phyloP scores from a whole-genome alignment of 2,888 invertebrate genomes.

The Trissonchulus latispiculum region DNA sequence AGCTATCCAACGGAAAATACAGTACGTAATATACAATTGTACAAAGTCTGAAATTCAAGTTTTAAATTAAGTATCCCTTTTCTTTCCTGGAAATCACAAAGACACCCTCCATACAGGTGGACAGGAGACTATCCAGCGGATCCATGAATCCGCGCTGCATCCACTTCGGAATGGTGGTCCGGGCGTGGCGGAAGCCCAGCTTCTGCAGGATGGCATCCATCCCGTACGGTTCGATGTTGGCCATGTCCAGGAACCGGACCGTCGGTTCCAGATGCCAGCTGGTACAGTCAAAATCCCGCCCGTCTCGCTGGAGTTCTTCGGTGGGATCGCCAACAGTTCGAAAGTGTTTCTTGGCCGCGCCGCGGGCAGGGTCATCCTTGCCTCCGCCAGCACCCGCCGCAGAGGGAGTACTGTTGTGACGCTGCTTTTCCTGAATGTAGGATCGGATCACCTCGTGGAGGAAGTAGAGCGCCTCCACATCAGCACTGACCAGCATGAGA shows the following conservation, averaged over 20 bases:
- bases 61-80: conserved; percentile 1
- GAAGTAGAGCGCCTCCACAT: conserved; percentile 96
- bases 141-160: conserved; percentile 96
- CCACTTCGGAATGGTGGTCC: conserved; percentile 98
- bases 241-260: conserved; percentile 38
- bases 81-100: conserved; percentile 18
- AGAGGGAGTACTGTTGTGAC: background rate
- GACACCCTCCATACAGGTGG: conserved; percentile 42
- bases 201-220: conserved; percentile 96
- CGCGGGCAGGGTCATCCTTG: background rate
- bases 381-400: background rate
- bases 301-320: conserved; percentile 60
- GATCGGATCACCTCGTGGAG: conserved; percentile 90
- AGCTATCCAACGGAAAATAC: too few relatives aligned
- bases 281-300: conserved; percentile 78
- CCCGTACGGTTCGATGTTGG: conserved; percentile 76
- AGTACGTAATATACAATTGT: too few relatives aligned
- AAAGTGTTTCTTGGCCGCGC: conserved; percentile 7
- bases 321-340: conserved; percentile 32
- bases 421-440: conserved; percentile 55
- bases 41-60: background rate
- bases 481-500: conserved; percentile 60
- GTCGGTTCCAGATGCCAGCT: conserved; percentile 88
- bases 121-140: conserved; percentile 81
- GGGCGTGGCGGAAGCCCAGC: conserved; percentile 89